Evolutionary conservation across 2,113 vertebrate genomes (phyloP).

Genomic region (Grantiella picta): DNA sequence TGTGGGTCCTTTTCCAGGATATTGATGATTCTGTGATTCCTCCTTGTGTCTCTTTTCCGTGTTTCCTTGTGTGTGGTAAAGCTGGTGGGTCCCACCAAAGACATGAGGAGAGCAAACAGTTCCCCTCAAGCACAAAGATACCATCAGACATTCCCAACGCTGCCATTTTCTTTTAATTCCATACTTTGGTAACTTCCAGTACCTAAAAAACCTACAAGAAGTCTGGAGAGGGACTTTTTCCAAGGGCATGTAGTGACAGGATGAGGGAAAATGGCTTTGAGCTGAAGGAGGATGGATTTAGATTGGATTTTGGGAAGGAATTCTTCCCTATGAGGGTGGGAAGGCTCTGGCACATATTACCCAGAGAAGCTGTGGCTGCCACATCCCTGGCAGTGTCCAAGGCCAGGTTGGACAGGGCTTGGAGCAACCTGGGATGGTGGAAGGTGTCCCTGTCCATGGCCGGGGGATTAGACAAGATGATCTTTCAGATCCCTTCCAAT

Average conservation of each 20-base stretch:
- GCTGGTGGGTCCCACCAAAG: neutral
- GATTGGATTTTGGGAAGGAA: neutral
- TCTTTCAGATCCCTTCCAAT: neutral
- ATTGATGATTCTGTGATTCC: neutral
- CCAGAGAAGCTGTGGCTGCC: neutral
- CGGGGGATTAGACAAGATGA: neutral
- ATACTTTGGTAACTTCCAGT: neutral
- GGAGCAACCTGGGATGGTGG: neutral
- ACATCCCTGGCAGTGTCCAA: neutral
- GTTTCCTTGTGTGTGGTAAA: neutral
- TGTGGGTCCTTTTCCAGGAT: neutral
- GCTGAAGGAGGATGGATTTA: neutral
- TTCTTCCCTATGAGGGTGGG: neutral
- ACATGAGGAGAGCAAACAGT: fast-evolving
- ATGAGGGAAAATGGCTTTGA: neutral
- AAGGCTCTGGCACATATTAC: neutral
- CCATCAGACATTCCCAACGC: fast-evolving
- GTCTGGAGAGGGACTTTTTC: neutral
- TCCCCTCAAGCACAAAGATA: neutral
- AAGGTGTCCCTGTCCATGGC: neutral
- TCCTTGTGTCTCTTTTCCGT: neutral
- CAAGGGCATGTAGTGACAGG: neutral
- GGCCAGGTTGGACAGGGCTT: fast-evolving
- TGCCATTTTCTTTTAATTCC: neutral
- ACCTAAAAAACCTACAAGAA: neutral